Conservation (phyloP, 2,888 invertebrate genomes). For the Acanthacorydalis orientalis region DNA sequence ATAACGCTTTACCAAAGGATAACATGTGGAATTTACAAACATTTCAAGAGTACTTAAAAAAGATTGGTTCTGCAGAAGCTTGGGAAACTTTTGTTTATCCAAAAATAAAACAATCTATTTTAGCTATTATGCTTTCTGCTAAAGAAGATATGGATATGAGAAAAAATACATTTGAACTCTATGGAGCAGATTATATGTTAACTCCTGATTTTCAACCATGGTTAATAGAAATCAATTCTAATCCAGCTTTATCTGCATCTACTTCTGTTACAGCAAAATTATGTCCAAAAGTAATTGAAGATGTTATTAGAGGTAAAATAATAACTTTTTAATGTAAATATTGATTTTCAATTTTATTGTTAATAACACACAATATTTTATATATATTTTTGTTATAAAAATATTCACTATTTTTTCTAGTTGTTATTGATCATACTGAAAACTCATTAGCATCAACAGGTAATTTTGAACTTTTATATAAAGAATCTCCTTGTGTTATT, state of each 20-base stretch:
- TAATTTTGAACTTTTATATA: slow-evolving; percentile 31
- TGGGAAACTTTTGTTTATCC: slow-evolving; percentile 66
- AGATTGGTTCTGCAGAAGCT: slow-evolving; percentile 26
- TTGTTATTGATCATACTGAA: slow-evolving; percentile 31
- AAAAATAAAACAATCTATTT: slow-evolving; percentile 68
- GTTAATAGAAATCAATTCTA: slow-evolving; percentile 85
- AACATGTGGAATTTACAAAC: slow-evolving; percentile 75
- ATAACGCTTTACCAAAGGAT: slow-evolving; percentile 47
- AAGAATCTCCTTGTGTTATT: slow-evolving; percentile 11
- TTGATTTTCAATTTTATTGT: too few species aligned
- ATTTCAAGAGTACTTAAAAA: slow-evolving; percentile 44
- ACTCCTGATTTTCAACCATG: slow-evolving; percentile 73
- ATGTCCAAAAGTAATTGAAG: slow-evolving; percentile 65
- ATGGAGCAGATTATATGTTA: slow-evolving; percentile 85
- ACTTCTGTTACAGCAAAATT: slow-evolving; percentile 70
- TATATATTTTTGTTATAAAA: not conserved
- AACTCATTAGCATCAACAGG: slow-evolving; percentile 34
- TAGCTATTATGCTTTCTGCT: slow-evolving; percentile 63
- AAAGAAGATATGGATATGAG: slow-evolving; percentile 52
- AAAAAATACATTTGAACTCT: slow-evolving; percentile 71
- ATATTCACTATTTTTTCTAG: slow-evolving; percentile 21
- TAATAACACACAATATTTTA: too few species aligned
- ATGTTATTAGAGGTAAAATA: slow-evolving; percentile 64
- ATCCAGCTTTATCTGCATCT: slow-evolving; percentile 66
- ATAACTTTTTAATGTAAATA: too few species aligned